phyloP scores from a whole-genome alignment of 64 coral and sea anemone species.

The Montipora efflorescens region DNA sequence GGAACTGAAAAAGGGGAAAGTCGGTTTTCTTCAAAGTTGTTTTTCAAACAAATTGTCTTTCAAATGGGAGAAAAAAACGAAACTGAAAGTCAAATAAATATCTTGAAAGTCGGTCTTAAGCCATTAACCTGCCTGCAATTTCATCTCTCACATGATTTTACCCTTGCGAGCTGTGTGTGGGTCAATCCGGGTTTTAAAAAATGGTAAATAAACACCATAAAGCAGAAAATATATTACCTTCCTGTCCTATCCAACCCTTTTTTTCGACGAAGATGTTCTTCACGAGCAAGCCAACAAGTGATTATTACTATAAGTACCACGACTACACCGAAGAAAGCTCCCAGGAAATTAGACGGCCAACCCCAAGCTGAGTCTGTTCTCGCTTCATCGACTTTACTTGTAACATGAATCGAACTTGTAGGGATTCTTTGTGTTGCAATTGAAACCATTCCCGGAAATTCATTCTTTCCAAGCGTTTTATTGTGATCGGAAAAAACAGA shows the following conservation, averaged over 20 bases:
- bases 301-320: not conserved
- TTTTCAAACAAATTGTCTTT: no score
- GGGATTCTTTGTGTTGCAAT: not conserved
- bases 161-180: no score
- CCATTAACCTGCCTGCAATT: no score
- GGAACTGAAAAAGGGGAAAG: no score
- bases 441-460: not conserved
- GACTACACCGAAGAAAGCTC: not conserved
- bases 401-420: not conserved
- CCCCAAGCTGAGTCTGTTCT: not conserved
- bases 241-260: not conserved
- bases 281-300: not conserved
- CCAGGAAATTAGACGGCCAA: not conserved
- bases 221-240: not conserved
- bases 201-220: not conserved
- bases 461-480: not conserved
- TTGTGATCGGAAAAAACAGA: not conserved
- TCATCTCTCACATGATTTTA: no score
- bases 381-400: not conserved
- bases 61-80: no score
- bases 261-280: not conserved
- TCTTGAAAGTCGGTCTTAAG: no score
- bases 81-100: no score
- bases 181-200: not conserved
- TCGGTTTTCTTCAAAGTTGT: no score